Conservation (phyloP, 2,888 invertebrate species). For the Drosophila hawaiiensis region DNA sequence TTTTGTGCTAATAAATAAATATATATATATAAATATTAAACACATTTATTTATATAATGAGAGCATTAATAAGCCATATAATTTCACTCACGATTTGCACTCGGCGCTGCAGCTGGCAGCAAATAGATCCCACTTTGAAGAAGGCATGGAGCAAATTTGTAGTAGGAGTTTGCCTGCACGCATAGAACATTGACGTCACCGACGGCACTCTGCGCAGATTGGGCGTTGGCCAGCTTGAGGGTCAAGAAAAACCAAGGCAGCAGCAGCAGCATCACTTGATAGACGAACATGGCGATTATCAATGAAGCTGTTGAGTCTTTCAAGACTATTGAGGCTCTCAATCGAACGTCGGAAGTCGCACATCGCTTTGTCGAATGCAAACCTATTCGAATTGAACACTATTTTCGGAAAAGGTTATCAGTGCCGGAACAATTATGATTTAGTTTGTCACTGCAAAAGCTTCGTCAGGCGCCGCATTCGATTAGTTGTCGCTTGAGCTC, state of each 20-base stretch:
- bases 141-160: conserved; percentile 41
- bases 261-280: conserved; percentile 39
- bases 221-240: conserved; percentile 16
- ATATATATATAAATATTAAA: no score
- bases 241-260: conserved; percentile 42
- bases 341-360: neutral
- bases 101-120: neutral
- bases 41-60: neutral
- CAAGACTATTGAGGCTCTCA: neutral
- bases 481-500: conserved; percentile 50
- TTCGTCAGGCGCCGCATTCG: conserved; percentile 1
- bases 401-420: conserved; percentile 60
- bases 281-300: conserved; percentile 57
- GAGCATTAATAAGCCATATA: neutral
- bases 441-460: conserved; percentile 17
- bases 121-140: conserved; percentile 48
- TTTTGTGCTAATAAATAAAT: neutral
- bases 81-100: conserved; percentile 37
- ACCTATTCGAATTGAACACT: conserved; percentile 10
- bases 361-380: neutral
- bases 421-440: conserved; percentile 49
- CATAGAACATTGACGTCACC: conserved; percentile 20
- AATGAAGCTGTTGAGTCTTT: conserved; percentile 40
- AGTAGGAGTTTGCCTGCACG: neutral
- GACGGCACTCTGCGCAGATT: conserved; percentile 28